Conservation (phyloP, 2,113 vertebrate species). For the Mugil cephalus region DNA sequence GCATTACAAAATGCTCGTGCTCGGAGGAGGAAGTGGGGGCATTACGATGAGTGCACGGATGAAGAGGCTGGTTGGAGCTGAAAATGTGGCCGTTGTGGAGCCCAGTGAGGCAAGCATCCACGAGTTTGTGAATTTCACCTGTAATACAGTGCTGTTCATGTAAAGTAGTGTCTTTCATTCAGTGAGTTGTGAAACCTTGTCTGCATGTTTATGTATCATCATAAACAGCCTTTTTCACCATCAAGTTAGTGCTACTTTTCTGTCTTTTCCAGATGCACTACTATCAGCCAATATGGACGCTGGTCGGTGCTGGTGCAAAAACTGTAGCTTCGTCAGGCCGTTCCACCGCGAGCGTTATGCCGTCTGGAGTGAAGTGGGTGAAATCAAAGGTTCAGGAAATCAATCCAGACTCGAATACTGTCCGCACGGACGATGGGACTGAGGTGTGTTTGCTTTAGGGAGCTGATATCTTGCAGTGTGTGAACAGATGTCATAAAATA, state of each 20-base stretch:
- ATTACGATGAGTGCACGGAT: constrained; percentile 95
- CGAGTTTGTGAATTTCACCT: neutral
- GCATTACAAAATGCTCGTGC: constrained; percentile 92
- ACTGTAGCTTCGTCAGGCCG: constrained; percentile 84
- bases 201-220: too few species aligned
- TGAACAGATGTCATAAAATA: neutral
- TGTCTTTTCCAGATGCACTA: constrained; percentile 82
- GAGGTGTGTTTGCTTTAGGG: constrained; percentile 81
- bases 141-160: too few species aligned
- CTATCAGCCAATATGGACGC: constrained; percentile 97
- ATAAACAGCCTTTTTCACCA: too few species aligned
- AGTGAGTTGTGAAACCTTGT: too few species aligned
- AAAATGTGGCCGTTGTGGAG: constrained; percentile 93
- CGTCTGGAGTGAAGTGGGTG: constrained; percentile 93
- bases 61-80: constrained; percentile 92
- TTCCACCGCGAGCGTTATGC: constrained; percentile 87
- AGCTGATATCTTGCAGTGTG: neutral
- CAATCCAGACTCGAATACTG: constrained; percentile 89
- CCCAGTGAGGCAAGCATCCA: constrained; percentile 87
- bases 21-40: constrained; percentile 93
- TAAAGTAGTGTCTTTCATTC: too few species aligned
- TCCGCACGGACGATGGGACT: constrained; percentile 85
- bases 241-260: neutral
- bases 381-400: constrained; percentile 89
- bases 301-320: constrained; percentile 96